phyloP scores from a whole-genome alignment of 2,888 invertebrate species.

The Teinopalpus imperialis region DNA sequence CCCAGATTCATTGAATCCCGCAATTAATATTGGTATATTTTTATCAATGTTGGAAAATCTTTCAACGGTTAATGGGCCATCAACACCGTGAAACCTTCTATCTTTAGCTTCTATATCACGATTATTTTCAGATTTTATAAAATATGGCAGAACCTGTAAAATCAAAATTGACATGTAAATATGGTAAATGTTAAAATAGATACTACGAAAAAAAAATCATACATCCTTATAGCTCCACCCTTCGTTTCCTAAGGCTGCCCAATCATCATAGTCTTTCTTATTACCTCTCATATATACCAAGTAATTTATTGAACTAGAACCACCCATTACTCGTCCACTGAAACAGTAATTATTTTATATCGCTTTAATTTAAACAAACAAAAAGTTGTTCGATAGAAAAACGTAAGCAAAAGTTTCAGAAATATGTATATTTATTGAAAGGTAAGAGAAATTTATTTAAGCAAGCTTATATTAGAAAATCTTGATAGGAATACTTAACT shows the following conservation, averaged over 20 bases:
- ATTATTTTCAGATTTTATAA: slow-evolving; percentile 84
- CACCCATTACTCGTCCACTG: slow-evolving; percentile 86
- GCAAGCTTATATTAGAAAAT: too few species aligned
- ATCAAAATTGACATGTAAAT: too few species aligned
- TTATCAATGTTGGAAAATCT: slow-evolving; percentile 81
- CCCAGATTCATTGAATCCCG: slow-evolving; percentile 83
- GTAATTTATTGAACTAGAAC: slow-evolving; percentile 85
- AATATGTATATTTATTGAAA: too few species aligned
- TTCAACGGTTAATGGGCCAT: slow-evolving; percentile 83
- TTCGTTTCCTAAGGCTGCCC: slow-evolving; percentile 83
- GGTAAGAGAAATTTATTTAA: too few species aligned
- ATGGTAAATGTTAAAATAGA: too few species aligned
- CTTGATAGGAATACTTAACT: too few species aligned
- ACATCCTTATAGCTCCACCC: slow-evolving; percentile 83
- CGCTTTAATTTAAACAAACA: too few species aligned
- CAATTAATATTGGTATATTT: slow-evolving; percentile 74
- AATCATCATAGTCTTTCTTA: slow-evolving; percentile 84
- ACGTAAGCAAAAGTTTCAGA: too few species aligned
- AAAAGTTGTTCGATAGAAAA: too few species aligned
- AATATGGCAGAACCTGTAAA: slow-evolving; percentile 84
- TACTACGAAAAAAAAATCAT: slow-evolving; percentile 28
- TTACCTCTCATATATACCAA: slow-evolving; percentile 85
- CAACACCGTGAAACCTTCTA: slow-evolving; percentile 75
- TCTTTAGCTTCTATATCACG: slow-evolving; percentile 70
- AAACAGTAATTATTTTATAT: slow-evolving; percentile 37